Evolutionary conservation across 1,140 invertebrate genomes (phyloP), one percentile per base, ranked within the genome.

Genomic region (Drosophila ogumai): DNA sequence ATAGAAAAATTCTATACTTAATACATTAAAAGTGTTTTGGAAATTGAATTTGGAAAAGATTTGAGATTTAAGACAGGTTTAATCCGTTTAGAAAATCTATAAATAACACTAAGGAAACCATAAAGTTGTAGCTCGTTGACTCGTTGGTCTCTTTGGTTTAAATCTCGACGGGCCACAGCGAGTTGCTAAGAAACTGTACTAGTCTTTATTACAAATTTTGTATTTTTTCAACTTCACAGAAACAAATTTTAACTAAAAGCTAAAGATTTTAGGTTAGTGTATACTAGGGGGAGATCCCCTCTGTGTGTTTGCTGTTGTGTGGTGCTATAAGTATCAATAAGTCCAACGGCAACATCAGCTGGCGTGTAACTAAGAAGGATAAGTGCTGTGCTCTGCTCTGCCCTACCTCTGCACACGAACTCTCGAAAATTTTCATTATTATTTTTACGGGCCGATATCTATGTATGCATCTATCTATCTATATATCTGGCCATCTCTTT

Each of bases 271-370:
- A 3, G 3, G 0, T 22, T 6, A 31, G 63, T 69, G 66, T 60
- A 58, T 59, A 22, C 36, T 28, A 40, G 58, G 47, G 57, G 22
- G 43, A 49, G 28, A 25, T 38, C 36, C 61, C 17, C 47, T 50
- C 60, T 12, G 50, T 76, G 54, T 55, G 75, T 57, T 25, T 72
- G 56, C 40, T 59, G 46, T 22, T 61, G 80, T 76, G 60, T 67
- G 80, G 84, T 68, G 80, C 84, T 77, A 88, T 88, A 88, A 88
- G 84, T 88, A 88, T 88, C 80, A 88, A 88, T 88, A 88, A 88
- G 85, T 81, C 80, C 60, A 74, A 66, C 55, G 67, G 58, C 74
- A 86, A 63, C 68, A 67, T 58, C 65, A 82, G 72, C 81, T 84
- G 64, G 78, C 72, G 84, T 88, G 84, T 88, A 90, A 88, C 76